Percentiles rank a stretch among this genome's conserved stretches.
These are phyloP conservation scores for Sphaerophoria rueppellii DNA, from an alignment of 2,888 invertebrate genomes.

Conservation along the genomic window DNA sequence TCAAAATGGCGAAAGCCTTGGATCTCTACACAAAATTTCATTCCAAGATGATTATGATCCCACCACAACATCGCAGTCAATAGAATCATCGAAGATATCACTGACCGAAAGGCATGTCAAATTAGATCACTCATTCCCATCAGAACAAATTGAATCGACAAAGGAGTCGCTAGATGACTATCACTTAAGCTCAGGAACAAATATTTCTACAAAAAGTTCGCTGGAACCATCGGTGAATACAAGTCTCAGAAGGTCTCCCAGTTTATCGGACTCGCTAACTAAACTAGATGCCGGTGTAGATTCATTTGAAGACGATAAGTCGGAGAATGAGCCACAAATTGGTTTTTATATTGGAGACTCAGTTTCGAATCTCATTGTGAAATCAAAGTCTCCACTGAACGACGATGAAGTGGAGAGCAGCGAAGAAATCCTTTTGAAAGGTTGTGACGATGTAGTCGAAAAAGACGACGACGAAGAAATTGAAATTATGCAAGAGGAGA, in stretches of 20 bases:
- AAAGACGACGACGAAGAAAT: background rate
- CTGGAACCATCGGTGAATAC: background rate
- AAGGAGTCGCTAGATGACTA: conserved; percentile 5
- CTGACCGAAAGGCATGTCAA: background rate
- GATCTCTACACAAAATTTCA: background rate
- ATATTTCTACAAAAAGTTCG: background rate
- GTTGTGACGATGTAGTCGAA: background rate
- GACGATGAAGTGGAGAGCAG: conserved; percentile 75
- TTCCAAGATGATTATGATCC: background rate
- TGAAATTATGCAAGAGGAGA: no score
- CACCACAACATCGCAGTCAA: background rate
- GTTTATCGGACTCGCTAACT: conserved; percentile 26
- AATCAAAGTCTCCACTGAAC: conserved; percentile 76
- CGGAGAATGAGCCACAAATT: conserved; percentile 70
- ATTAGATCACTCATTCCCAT: background rate
- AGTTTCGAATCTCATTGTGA: conserved; percentile 81
- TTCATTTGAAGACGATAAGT: background rate
- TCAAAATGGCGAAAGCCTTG: background rate
- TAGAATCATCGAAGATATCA: background rate
- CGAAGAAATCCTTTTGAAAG: conserved; percentile 76
- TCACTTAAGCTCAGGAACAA: background rate
- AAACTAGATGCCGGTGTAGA: background rate
- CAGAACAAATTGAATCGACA: background rate
- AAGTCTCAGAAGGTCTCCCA: conserved; percentile 13
- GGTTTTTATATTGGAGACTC: conserved; percentile 82